Evolutionary conservation across 2,888 invertebrate species (phyloP).

Genomic region (Cosmia trapezina): DNA sequence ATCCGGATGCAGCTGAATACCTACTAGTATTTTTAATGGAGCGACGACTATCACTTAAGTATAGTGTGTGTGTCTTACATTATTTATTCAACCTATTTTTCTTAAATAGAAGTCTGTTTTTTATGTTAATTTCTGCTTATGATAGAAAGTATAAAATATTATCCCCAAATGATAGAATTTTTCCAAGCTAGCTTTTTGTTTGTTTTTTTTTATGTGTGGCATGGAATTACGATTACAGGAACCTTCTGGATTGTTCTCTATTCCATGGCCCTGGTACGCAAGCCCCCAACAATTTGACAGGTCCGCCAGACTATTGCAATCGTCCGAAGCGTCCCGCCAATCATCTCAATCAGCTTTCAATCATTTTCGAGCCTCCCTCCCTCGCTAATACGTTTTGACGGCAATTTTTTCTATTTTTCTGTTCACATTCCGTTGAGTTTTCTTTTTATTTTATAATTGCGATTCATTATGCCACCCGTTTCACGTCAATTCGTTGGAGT

Average conservation of each 20-base stretch:
- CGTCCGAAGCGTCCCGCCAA: slow-evolving; percentile 71
- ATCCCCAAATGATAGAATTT: no score
- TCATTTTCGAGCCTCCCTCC: slow-evolving; percentile 75
- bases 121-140: no score
- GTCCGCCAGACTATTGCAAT: slow-evolving; percentile 70
- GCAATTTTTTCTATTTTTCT: slow-evolving; percentile 57
- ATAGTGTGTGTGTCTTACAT: no score
- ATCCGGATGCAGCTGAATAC: no score
- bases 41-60: no score
- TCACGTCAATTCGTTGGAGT: slow-evolving; percentile 47
- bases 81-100: not conserved
- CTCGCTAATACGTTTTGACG: slow-evolving; percentile 65
- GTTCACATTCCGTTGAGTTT: slow-evolving; percentile 60
- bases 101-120: not conserved
- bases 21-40: no score
- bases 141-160: not conserved
- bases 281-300: slow-evolving; percentile 53
- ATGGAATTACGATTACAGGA: not conserved
- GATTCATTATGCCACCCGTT: slow-evolving; percentile 61
- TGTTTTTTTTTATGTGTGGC: not conserved
- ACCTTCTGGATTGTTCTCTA: slow-evolving; percentile 1
- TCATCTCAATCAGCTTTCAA: slow-evolving; percentile 84
- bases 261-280: slow-evolving; percentile 7
- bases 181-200: no score
- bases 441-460: slow-evolving; percentile 62